Base-by-base conservation (phyloP, 2,888 invertebrate genomes). In the Diplolepis rosae region DNA sequence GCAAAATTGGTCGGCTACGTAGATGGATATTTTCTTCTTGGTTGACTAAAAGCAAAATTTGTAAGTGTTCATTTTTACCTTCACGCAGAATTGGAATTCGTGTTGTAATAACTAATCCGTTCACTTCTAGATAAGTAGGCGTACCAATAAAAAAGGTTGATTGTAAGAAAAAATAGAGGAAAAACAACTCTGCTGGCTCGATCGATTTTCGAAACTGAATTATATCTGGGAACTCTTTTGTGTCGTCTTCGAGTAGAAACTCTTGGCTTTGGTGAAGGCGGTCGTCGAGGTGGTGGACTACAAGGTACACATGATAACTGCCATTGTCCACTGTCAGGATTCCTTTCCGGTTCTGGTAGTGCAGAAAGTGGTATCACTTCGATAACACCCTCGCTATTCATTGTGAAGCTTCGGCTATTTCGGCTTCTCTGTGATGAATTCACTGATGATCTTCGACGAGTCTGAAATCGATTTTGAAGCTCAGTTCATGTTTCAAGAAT, bases 131-230 rank as follows among this genome's bases (percentile, higher is more conserved):
- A 91, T 70, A 95, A 89, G 84, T 94, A 95, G 6, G 92, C 92
- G 80, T 92, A 93, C 95, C 95, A 96, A 85, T 96, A 96, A 87
- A 95, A 92, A 69, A 94, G 89, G 87, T 95, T 95, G 79, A 95
- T 94, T 11, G 93, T 90, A 3, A 94, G 85, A 88, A 95, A 96
- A 52, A 93, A 91, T 67, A 95, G 82, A 0, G 96, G 96, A 85
- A 96, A 95, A 30, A 94, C 91, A 48, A 95, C 90, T 50, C 95
- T 89, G 7, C 94, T 94, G 18, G 93, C 93, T 22, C 93, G 91
- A 89, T 95, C 95, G 76, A 95, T 94, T 89, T 94, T 93, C 71
- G 95, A 95, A 2, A 95, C 95, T 28, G 95, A 95, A 89, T 95
- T 95, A 82, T 93, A 93, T 77, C 93, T 90, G 0, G 93, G 93